Percentiles rank a stretch among this genome's conserved stretches.
Evolutionary conservation across 2,797 vertebrate genomes (phyloP).

Genomic region (Silurus aristotelis): DNA sequence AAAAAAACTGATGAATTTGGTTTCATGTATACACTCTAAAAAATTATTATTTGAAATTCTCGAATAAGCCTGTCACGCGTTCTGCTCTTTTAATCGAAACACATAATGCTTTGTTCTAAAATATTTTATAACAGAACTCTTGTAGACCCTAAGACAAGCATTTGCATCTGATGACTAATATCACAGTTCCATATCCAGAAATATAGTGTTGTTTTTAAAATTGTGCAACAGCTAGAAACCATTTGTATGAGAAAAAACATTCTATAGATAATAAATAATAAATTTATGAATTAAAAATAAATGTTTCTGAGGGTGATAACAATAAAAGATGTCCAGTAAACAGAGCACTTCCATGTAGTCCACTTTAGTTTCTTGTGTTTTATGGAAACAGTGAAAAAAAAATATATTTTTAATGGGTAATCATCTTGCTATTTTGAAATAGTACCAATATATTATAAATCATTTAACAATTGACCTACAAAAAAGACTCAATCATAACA

Average conservation of each 20-base stretch:
- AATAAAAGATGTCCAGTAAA: neutral
- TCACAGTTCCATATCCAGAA: constrained; percentile 6
- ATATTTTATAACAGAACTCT: constrained; percentile 6
- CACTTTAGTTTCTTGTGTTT: neutral
- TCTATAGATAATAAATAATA: neutral
- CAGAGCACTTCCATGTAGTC: neutral
- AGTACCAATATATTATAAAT: neutral
- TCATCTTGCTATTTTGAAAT: constrained; percentile 14
- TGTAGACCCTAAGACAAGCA: neutral
- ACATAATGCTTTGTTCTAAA: constrained; percentile 6
- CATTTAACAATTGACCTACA: neutral
- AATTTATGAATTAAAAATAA: neutral
- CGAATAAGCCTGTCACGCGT: constrained; percentile 13
- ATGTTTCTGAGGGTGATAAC: neutral
- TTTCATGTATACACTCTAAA: constrained; percentile 22
- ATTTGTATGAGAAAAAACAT: constrained; percentile 7
- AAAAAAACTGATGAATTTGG: constrained; percentile 16
- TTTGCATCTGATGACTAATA: constrained; percentile 27
- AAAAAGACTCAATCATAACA: neutral
- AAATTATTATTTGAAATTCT: neutral
- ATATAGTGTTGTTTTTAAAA: neutral
- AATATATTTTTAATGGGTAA: neutral
- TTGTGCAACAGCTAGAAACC: neutral
- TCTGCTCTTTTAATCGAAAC: constrained; percentile 11
- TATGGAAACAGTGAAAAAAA: neutral